Percentiles rank a stretch among this genome's conserved stretches.
Conservation (phyloP, 2,888 invertebrate genomes). For the Hirtodrosophila confusa region DNA sequence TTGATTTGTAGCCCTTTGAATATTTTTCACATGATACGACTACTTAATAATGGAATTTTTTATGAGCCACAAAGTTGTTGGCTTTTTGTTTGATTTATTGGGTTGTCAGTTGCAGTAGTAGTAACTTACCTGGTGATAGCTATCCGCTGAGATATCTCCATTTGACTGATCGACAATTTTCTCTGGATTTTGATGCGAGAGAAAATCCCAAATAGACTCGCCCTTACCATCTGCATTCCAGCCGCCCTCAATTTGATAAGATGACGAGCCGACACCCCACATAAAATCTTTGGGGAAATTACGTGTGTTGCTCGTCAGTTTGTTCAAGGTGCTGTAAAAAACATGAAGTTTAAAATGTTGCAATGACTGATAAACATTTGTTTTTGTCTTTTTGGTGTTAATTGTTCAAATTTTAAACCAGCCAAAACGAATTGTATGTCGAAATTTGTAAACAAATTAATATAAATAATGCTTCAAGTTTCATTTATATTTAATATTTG, state of each 20-base stretch:
- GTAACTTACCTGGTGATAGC: conserved; percentile 84
- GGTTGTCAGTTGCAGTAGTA: no score
- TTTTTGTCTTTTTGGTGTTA: conserved; percentile 19
- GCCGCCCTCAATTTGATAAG: conserved; percentile 84
- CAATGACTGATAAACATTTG: conserved; percentile 18
- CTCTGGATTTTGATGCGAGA: conserved; percentile 86
- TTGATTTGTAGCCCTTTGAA: background rate
- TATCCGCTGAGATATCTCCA: conserved; percentile 87
- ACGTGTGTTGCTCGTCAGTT: conserved; percentile 53
- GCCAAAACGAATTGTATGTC: conserved; percentile 20
- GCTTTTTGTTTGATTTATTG: background rate
- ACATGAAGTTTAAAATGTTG: conserved; percentile 6
- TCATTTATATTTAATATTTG: conserved; percentile 26
- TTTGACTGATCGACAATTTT: conserved; percentile 86
- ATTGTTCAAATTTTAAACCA: conserved; percentile 29
- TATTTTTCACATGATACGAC: conserved; percentile 1
- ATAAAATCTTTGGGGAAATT: conserved; percentile 83
- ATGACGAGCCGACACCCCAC: conserved; percentile 84
- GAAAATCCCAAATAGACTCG: conserved; percentile 87
- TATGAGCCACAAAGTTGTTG: background rate
- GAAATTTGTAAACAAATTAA: conserved; percentile 12
- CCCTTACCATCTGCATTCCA: conserved; percentile 85
- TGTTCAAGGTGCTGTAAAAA: conserved; percentile 37
- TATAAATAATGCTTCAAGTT: conserved; percentile 31
- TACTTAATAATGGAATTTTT: no score